These are phyloP conservation scores for Deilephila elpenor DNA, from an alignment of 2,888 invertebrate genomes.

Conservation along the genomic window DNA sequence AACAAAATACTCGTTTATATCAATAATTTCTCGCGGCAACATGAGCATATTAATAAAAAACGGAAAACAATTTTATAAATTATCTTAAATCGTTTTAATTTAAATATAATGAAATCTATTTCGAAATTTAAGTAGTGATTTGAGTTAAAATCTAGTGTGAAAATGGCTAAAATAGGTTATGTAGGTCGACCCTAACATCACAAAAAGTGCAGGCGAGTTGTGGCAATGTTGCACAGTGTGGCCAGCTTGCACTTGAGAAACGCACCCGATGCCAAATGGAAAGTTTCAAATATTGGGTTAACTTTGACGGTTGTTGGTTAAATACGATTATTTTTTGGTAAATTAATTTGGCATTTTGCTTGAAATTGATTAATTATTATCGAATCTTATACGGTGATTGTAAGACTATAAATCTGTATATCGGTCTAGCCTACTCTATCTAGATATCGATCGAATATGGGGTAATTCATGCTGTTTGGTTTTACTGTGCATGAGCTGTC, in stretches of 20 bases:
- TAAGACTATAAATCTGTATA: no score
- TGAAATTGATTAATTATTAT: no score
- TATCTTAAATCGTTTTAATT: background rate
- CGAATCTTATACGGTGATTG: no score
- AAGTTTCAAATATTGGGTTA: conserved; percentile 11
- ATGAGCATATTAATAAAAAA: no score
- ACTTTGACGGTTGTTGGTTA: background rate
- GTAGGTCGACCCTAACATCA: conserved; percentile 63
- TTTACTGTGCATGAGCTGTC: no score
- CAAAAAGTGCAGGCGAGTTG: conserved; percentile 51
- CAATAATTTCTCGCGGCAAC: no score
- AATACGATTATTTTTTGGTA: background rate
- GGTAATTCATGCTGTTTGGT: no score
- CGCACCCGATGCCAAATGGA: conserved; percentile 47
- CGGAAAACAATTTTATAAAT: no score
- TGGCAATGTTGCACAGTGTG: conserved; percentile 43
- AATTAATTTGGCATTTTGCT: background rate
- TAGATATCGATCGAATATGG: no score
- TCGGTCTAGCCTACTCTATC: no score
- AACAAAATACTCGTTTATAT: background rate
- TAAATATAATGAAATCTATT: background rate
- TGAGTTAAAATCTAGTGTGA: conserved; percentile 34
- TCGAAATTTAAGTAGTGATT: background rate
- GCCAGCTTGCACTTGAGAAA: conserved; percentile 55
- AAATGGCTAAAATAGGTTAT: conserved; percentile 44